Evolutionary conservation across 2,113 vertebrate genomes (phyloP), one percentile per base, ranked within the genome.

Genomic region (Colossoma macropomum): DNA sequence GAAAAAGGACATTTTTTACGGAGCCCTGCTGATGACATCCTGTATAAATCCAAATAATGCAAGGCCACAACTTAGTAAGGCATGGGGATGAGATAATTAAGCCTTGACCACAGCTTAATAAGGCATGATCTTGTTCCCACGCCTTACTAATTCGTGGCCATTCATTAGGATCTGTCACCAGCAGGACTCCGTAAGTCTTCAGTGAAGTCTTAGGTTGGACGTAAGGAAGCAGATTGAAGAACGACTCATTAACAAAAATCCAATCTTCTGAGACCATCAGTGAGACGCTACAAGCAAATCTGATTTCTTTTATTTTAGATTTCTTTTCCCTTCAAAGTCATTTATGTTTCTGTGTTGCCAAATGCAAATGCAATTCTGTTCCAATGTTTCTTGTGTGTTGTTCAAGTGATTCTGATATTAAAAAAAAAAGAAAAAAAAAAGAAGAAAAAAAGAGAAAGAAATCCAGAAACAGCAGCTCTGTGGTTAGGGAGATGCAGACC

Each of bases 401-500:
- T 91, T 92, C 76, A 91, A 92, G 90, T 93, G 87, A 92, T 90
- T 90, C 87, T 90, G 88, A 91, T 92, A 92, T 93, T 89, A 84
- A 92, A 91, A 90, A 91, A 89, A 87, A 81, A 71, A 79, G 84
- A 81, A 48, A 82, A 78, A 69, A 71, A 75, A 81, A 25, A 34
- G 66, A 75, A 75, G 72, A 80, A 66, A 74, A 75, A 63, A 75
- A 77, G 68, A 77, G 68, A 82, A 82, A 85, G 56, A 86, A 75
- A 89, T 88, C 73, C 16, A 91, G 90, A 86, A 85, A 88, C 87
- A 86, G 84, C 90, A 89, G 89, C 91, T 91, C 90, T 89, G 88
- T 90, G 80, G 87, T 87, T 88, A 87, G 87, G 87, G 91, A 90
- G 89, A 85, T 21, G 87, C 83, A 81, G 91, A 88, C 78, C 21